Conservation (phyloP, 2,888 invertebrate genomes). For the Agrochola lychnidis region DNA sequence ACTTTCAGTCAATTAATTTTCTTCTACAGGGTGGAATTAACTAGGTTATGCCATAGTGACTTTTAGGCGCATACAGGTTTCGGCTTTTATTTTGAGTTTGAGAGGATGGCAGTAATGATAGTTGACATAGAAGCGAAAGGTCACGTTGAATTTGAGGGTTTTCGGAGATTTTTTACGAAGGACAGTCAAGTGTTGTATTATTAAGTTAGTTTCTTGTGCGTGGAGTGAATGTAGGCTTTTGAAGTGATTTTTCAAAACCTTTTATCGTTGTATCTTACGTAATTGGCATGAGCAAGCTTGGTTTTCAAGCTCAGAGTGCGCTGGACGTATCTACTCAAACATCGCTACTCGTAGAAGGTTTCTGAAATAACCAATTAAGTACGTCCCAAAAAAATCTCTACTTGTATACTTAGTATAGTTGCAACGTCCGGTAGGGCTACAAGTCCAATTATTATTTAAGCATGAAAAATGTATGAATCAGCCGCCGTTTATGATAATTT, state of each 20-base stretch:
- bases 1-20: constrained; percentile 44
- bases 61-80: constrained; percentile 15
- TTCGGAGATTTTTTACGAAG: neutral
- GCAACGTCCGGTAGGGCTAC: constrained; percentile 8
- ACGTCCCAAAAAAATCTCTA: neutral
- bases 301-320: neutral
- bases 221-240: neutral
- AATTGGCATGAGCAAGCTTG: no score
- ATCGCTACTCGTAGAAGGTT: neutral
- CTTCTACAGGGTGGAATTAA: constrained; percentile 36
- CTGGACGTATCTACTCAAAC: neutral
- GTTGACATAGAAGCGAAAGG: constrained; percentile 15
- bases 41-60: constrained; percentile 20
- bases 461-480: constrained; percentile 65
- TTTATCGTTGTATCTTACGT: neutral
- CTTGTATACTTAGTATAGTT: neutral
- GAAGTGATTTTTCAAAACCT: neutral
- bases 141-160: neutral
- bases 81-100: constrained; percentile 23
- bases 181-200: neutral
- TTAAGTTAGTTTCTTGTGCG: constrained; percentile 4
- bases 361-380: neutral
- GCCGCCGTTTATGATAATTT: constrained; percentile 66
- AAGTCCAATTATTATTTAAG: constrained; percentile 47
- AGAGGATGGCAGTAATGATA: constrained; percentile 5